Evolutionary conservation across 2,888 invertebrate genomes (phyloP), one percentile per base, ranked within the genome.

Genomic region (Thecophora atra): DNA sequence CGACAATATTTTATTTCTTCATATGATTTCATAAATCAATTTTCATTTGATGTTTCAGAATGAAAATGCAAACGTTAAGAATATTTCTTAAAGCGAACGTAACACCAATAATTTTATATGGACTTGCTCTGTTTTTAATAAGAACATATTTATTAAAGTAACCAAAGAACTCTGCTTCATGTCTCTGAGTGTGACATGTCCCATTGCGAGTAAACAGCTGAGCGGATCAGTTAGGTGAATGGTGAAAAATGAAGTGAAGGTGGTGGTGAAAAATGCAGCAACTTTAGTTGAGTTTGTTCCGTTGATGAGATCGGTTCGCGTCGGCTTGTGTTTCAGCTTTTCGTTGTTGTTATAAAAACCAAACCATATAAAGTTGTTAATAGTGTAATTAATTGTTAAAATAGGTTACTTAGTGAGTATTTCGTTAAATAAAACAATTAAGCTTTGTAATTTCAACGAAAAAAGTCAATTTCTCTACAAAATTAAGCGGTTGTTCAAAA

Each of bases 201-300:
- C n/a, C n/a, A n/a, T n/a, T n/a, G 47, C 11, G n/a, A 17, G 47
- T 47, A 47, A 5, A 1, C n/a, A n/a, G n/a, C 47, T 1, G 47
- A 21, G 63, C 21, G 44, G 64, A 63, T 21, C 42, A 6, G 42
- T 11, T 64, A 47, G 26, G 64, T 47, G 47, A 24, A 42, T 47
- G 64, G 11, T 21, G 24, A 37, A 44, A 37, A 63, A 26, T 17
- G 51, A 30, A 63, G 26, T 28, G 51, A 30, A 51, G 52, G 13
- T 17, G 26, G 17, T 44, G 52, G 30, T n/a, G n/a, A 42, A 67
- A 67, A 67, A 54, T 67, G 67, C 67, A 67, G 19, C 30, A 52
- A 67, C 67, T 64, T 78, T 77, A 78, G 78, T 78, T 78, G 79
- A 74, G 73, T 68, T 77, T 74, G 75, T 75, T 76, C 71, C 76